Evolutionary conservation across 2,888 invertebrate genomes (phyloP).

Genomic region (Cecidostiba fungosa): DNA sequence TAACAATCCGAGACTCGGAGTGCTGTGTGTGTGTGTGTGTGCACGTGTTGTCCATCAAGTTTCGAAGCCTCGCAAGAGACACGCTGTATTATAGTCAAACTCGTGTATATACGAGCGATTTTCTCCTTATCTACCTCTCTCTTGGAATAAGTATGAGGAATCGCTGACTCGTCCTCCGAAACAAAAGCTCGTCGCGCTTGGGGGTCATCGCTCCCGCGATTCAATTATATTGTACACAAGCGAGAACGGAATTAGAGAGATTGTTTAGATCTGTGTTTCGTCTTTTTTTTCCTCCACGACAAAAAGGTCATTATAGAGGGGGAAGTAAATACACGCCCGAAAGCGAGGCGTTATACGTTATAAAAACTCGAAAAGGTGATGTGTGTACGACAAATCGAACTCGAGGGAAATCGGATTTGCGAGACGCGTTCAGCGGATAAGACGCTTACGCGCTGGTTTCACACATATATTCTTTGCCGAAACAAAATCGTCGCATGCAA

Average conservation of each 20-base stretch:
- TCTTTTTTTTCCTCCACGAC: too few species aligned
- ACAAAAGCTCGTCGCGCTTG: conserved; percentile 6
- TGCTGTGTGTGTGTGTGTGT: too few species aligned
- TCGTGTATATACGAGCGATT: not conserved
- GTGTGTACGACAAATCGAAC: not conserved
- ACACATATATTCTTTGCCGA: not conserved
- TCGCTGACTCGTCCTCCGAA: conserved; percentile 1
- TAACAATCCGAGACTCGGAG: too few species aligned
- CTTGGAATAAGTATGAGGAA: conserved; percentile 1
- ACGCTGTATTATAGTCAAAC: not conserved
- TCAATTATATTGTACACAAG: not conserved
- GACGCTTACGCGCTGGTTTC: not conserved
- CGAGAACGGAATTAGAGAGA: not conserved
- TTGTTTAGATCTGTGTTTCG: not conserved
- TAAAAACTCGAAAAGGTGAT: too few species aligned
- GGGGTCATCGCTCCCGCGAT: conserved; percentile 4
- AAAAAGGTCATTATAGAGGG: not conserved
- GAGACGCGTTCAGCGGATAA: not conserved
- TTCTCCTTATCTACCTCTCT: conserved; percentile 4
- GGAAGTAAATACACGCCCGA: not conserved
- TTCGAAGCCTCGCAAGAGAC: not conserved
- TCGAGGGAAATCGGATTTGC: not conserved
- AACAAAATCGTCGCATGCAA: conserved; percentile 2
- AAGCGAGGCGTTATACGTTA: too few species aligned
- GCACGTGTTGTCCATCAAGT: not conserved